phyloP scores from a whole-genome alignment of 2,888 invertebrate genomes.

The Thalpophila matura region DNA sequence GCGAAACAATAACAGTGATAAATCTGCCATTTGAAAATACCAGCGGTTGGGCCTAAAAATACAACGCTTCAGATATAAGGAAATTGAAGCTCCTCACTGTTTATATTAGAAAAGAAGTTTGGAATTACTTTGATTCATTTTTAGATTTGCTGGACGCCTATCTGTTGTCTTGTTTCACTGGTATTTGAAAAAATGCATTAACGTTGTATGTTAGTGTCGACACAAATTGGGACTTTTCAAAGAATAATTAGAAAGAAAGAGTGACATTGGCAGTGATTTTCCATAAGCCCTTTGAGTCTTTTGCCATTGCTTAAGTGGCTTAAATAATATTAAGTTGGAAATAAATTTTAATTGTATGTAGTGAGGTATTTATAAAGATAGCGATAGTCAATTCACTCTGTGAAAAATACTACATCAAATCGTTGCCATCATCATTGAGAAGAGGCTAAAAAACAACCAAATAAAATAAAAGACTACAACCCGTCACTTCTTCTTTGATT shows the following conservation, averaged over 20 bases:
- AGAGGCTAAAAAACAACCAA: too few species aligned
- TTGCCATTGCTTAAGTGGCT: too few species aligned
- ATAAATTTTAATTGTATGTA: too few species aligned
- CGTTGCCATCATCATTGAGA: too few species aligned
- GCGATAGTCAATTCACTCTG: not conserved
- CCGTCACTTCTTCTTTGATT: slow-evolving; percentile 11
- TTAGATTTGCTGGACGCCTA: not conserved
- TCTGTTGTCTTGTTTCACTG: not conserved
- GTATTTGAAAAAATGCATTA: too few species aligned
- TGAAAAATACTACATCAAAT: not conserved
- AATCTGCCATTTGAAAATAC: slow-evolving; percentile 55
- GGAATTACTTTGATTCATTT: slow-evolving; percentile 53
- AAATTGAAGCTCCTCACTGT: slow-evolving; percentile 65
- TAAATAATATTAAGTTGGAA: too few species aligned
- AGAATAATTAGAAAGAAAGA: too few species aligned
- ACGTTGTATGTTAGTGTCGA: too few species aligned
- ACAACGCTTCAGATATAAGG: slow-evolving; percentile 58
- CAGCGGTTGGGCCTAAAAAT: slow-evolving; percentile 60
- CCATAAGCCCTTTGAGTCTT: too few species aligned
- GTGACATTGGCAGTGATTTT: too few species aligned
- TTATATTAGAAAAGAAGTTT: slow-evolving; percentile 53
- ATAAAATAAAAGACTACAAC: not conserved
- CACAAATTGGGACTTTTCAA: too few species aligned
- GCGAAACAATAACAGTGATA: slow-evolving; percentile 65
- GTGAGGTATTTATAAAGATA: too few species aligned